phyloP scores from a whole-genome alignment of 2,888 invertebrate genomes.

The Drosophila suboccidentalis region DNA sequence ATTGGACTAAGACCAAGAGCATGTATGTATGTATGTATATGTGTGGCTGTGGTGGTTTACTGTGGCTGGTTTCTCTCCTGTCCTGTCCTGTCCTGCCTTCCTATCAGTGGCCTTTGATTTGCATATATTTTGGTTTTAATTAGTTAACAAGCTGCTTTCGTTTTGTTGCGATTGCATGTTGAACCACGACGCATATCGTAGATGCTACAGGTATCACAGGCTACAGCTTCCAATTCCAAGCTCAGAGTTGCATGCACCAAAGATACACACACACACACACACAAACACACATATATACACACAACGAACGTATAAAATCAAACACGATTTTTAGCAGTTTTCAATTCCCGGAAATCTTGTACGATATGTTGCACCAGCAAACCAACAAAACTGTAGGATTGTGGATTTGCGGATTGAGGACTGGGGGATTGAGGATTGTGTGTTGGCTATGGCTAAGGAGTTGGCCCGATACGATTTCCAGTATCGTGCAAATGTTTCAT shows the following conservation, averaged over 20 bases:
- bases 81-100: not conserved
- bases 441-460: conserved; percentile 11
- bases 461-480: conserved; percentile 69
- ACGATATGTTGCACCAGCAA: conserved; percentile 75
- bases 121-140: conserved; percentile 85
- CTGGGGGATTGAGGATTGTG: conserved; percentile 43
- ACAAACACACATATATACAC: conserved; percentile 13
- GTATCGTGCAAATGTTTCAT: conserved; percentile 82
- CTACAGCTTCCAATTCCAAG: conserved; percentile 17
- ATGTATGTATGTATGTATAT: conserved; percentile 1
- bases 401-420: conserved; percentile 35
- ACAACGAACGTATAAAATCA: conserved; percentile 73
- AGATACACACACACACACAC: conserved; percentile 23
- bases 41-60: conserved; percentile 3
- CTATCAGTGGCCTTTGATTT: conserved; percentile 78
- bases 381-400: conserved; percentile 28
- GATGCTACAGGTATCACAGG: conserved; percentile 64
- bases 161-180: conserved; percentile 83
- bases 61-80: not conserved
- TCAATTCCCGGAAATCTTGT: conserved; percentile 81
- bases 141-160: conserved; percentile 84
- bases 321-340: conserved; percentile 82
- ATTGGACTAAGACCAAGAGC: conserved; percentile 12
- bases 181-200: conserved; percentile 79
- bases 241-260: conserved; percentile 58